phyloP scores from a whole-genome alignment of 30 jellyfish, hydroid and myxozoan genomes.

The Calvadosia cruxmelitensis region DNA sequence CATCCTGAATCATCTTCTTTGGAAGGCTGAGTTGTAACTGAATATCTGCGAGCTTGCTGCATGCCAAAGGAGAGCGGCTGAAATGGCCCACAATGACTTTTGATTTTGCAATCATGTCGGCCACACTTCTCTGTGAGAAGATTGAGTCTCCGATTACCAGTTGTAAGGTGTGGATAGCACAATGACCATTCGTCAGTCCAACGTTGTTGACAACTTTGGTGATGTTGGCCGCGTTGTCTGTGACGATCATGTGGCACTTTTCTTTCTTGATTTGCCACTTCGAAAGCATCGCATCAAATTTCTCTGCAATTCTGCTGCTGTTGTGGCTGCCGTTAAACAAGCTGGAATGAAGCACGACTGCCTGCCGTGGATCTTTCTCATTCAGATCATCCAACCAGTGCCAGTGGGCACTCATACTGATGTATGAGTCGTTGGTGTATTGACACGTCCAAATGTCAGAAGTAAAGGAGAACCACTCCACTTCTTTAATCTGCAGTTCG shows the following conservation, averaged over 20 bases:
- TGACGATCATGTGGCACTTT: slow-evolving; percentile 43
- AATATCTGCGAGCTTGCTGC: slow-evolving; percentile 48
- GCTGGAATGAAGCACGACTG: slow-evolving; percentile 11
- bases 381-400: slow-evolving; percentile 42
- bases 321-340: slow-evolving; percentile 43
- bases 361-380: neutral
- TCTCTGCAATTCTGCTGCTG: slow-evolving; percentile 23
- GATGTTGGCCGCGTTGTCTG: slow-evolving; percentile 56
- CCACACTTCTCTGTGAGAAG: slow-evolving; percentile 33
- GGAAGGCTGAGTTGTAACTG: slow-evolving; percentile 10
- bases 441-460: slow-evolving; percentile 66
- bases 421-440: slow-evolving; percentile 42
- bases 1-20: neutral
- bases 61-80: slow-evolving; percentile 49
- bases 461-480: slow-evolving; percentile 34
- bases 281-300: slow-evolving; percentile 23
- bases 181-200: slow-evolving; percentile 30
- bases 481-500: slow-evolving; percentile 19
- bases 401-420: slow-evolving; percentile 39
- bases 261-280: slow-evolving; percentile 36
- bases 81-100: slow-evolving; percentile 43
- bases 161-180: slow-evolving; percentile 39
- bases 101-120: slow-evolving; percentile 32
- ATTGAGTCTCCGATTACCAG: slow-evolving; percentile 19
- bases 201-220: slow-evolving; percentile 31